phyloP scores from a whole-genome alignment of 2,113 vertebrate genomes.

The Coptodon rendalli region DNA sequence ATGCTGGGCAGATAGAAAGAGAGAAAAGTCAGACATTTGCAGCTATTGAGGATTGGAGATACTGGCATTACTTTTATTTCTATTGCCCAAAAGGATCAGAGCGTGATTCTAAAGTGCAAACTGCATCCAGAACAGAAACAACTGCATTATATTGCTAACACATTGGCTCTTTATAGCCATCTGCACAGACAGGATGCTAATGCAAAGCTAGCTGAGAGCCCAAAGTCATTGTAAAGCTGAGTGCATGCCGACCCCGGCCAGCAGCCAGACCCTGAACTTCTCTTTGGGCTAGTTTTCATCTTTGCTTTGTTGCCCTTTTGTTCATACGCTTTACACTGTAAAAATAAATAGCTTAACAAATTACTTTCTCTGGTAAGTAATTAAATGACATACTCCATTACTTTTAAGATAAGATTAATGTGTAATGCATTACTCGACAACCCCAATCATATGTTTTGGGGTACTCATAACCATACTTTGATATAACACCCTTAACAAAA shows the following conservation, averaged over 20 bases:
- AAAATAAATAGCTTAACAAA: not conserved
- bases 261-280: not conserved
- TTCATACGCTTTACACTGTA: not conserved
- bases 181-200: not conserved
- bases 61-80: not conserved
- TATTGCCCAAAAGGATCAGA: not conserved
- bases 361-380: not conserved
- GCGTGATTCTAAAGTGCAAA: accelerated
- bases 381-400: not conserved
- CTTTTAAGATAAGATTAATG: not conserved
- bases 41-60: not conserved
- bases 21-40: not conserved
- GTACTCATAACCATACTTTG: not conserved
- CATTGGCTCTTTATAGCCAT: not conserved
- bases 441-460: not conserved
- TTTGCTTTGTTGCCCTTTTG: not conserved
- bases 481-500: not conserved
- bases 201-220: not conserved
- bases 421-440: not conserved
- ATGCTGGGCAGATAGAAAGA: not conserved
- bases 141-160: not conserved
- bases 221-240: not conserved
- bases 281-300: not conserved
- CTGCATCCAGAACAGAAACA: not conserved
- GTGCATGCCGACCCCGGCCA: accelerated